phyloP scores from a whole-genome alignment of 2,888 invertebrate genomes.

The Watsonalla cultraria region DNA sequence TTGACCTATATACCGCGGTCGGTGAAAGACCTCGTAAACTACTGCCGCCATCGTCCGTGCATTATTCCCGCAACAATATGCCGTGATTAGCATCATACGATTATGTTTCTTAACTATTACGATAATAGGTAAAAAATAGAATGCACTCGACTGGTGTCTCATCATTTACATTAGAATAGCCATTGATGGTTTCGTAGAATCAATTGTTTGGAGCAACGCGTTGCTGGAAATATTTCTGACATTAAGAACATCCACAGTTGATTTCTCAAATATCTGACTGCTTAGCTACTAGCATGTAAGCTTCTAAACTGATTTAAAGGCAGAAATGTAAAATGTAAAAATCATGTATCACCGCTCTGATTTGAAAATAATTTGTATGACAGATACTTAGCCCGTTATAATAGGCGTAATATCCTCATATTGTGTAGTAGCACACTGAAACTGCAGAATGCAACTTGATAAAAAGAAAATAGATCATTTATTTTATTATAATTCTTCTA shows the following conservation, averaged over 20 bases:
- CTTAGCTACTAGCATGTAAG: too few species aligned
- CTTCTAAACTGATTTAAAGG: too few species aligned
- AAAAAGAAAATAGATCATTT: too few species aligned
- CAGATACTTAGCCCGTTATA: too few species aligned
- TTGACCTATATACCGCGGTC: constrained; percentile 72
- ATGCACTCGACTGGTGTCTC: constrained; percentile 17
- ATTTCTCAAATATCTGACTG: too few species aligned
- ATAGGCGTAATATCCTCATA: too few species aligned
- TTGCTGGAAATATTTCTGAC: constrained; percentile 55
- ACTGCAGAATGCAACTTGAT: too few species aligned
- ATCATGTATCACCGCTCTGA: too few species aligned
- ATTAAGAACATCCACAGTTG: constrained; percentile 26
- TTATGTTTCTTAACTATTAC: constrained; percentile 43
- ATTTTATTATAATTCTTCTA: constrained; percentile 15
- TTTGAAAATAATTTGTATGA: too few species aligned
- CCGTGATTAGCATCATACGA: constrained; percentile 36
- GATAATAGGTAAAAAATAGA: constrained; percentile 41
- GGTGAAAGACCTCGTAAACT: constrained; percentile 79
- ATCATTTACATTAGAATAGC: constrained; percentile 24
- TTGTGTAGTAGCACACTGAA: too few species aligned
- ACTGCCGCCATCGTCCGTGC: constrained; percentile 50
- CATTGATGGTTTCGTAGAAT: constrained; percentile 55
- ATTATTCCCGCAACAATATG: constrained; percentile 72
- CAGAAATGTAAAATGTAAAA: too few species aligned
- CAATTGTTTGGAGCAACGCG: constrained; percentile 59